A percentile compares a stretch with the other conserved stretches of the same genome.
These are phyloP conservation scores for Mylabris sibirica DNA, from an alignment of 2,888 invertebrate species.

Conservation along the genomic window DNA sequence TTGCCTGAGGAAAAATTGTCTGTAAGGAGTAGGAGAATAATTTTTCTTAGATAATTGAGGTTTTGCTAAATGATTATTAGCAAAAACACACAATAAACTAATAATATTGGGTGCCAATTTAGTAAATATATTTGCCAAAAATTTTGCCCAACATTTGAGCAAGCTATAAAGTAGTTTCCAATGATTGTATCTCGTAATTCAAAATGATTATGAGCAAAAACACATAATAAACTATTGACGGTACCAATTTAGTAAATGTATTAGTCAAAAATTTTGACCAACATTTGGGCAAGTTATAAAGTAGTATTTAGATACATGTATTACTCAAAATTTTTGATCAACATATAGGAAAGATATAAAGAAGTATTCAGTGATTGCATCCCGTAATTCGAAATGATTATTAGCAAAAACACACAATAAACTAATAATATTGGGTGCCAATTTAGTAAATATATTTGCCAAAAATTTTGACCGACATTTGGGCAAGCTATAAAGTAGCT, in stretches of 20 bases:
- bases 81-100: conserved; percentile 24
- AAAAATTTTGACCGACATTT: too few relatives aligned
- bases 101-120: neutral
- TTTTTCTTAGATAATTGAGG: conserved; percentile 26
- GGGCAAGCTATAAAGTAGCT: too few relatives aligned
- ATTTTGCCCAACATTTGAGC: too few relatives aligned
- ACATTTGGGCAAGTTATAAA: too few relatives aligned
- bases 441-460: neutral
- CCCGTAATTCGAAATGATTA: neutral
- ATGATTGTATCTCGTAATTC: too few relatives aligned
- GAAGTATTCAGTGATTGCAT: too few relatives aligned
- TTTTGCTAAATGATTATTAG: conserved; percentile 32
- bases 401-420: conserved; percentile 28
- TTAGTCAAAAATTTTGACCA: too few relatives aligned
- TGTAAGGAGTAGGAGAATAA: conserved; percentile 53
- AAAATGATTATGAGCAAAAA: too few relatives aligned
- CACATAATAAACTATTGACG: too few relatives aligned
- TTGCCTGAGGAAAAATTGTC: conserved; percentile 72
- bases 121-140: neutral
- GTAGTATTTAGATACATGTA: neutral
- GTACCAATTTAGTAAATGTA: too few relatives aligned
- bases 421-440: neutral
- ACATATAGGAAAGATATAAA: too few relatives aligned
- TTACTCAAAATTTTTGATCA: neutral
- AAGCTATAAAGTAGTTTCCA: too few relatives aligned